phyloP scores from a whole-genome alignment of 2,888 invertebrate genomes.

The Fabriciana adippe region DNA sequence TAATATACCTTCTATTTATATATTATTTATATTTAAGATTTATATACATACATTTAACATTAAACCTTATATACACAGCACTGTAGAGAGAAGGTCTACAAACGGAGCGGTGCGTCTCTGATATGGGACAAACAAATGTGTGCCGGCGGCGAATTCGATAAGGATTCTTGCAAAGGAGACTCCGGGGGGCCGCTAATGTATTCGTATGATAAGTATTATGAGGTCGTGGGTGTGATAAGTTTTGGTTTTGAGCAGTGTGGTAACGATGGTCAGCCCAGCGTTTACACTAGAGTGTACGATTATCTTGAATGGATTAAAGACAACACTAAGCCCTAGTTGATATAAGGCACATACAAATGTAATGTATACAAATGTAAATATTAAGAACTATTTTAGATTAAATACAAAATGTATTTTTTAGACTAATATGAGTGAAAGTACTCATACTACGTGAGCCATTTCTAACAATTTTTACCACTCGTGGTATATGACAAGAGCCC shows the following conservation, averaged over 20 bases:
- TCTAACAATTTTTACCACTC: too few relatives aligned
- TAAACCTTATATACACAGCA: constrained; percentile 32
- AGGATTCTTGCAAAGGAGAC: constrained; percentile 84
- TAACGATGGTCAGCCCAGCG: constrained; percentile 80
- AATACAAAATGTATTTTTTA: too few relatives aligned
- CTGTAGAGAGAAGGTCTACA: constrained; percentile 30
- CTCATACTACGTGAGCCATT: too few relatives aligned
- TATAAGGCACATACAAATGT: background rate
- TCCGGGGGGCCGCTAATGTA: constrained; percentile 85
- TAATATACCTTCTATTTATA: too few relatives aligned
- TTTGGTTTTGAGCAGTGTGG: constrained; percentile 83
- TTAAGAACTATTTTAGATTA: too few relatives aligned
- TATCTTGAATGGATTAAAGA: constrained; percentile 82
- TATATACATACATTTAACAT: background rate
- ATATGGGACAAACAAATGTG: constrained; percentile 69
- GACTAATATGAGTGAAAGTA: too few relatives aligned
- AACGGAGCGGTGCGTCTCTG: constrained; percentile 6
- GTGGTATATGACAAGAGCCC: too few relatives aligned
- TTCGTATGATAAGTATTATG: constrained; percentile 47
- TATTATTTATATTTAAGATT: background rate
- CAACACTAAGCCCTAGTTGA: constrained; percentile 5
- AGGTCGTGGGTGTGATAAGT: constrained; percentile 81
- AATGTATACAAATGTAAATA: background rate
- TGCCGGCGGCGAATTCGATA: constrained; percentile 80
- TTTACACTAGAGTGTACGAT: constrained; percentile 83